Evolutionary conservation across 2,113 vertebrate genomes (phyloP), one percentile per base, ranked within the genome.

Genomic region (Eleginops maclovinus): DNA sequence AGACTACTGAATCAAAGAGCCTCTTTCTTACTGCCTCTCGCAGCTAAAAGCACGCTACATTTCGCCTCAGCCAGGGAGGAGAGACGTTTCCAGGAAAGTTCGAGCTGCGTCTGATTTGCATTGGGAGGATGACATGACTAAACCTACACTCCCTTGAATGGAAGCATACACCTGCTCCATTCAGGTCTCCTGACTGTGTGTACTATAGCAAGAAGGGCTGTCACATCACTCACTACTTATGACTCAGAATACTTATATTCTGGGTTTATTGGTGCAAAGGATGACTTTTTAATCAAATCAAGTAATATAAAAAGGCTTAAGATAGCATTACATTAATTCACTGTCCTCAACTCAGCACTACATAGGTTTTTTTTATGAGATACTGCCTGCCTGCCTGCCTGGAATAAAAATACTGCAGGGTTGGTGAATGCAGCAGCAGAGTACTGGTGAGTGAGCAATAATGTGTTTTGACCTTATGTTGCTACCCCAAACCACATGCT

Each of bases 1-100:
- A 84, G 67, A 71, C 47, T 40, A 78, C 78, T 84, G 85, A 90
- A 82, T 87, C 75, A 93, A 87, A 87, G 86, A 68, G 31, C 36
- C 61, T 66, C 86, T 89, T 83, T 88, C 81, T 90, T 78, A 61
- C 76, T 87, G 58, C 79, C 74, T 36, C 60, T 86, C 76, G 28
- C 72, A 58, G 75, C 79, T 70, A 79, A 50, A n/a, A 67, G 59
- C 12, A 60, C 50, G 65, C 64, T 49, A 46, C 76, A 28, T 70
- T 77, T 71, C 0, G 10, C 58, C 72, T 10, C 46, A 81, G 75
- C 64, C 51, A 82, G 36, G 59, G 47, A 43, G 71, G 36, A 62
- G 47, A 47, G 71, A 55, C 22, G 40, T 22, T n/a, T 70, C 10
- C 62, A 73, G 41, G n/a, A 73, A 75, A 43, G 67, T 54, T 63